Base-by-base conservation (phyloP, 2,113 vertebrate genomes). In the Odobenus rosmarus region DNA sequence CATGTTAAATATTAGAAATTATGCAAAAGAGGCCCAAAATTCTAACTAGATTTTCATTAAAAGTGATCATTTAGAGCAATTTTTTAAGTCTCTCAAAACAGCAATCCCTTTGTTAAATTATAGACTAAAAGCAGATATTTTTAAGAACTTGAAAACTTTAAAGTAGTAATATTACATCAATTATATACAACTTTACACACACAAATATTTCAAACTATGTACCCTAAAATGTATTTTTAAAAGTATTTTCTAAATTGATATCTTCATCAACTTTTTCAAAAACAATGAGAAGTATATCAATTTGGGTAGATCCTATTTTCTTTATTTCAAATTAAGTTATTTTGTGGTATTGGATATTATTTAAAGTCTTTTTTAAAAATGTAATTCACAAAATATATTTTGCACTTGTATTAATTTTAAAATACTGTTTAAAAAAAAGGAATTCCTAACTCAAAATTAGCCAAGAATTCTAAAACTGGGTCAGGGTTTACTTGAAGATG, bases 371-470 rank as follows among this genome's bases (percentile, higher is more conserved):
- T 74, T 80, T 72, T n/a, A 4, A 74, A 79, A 28, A 64, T 71
- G 19, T 21, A 82, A 55, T 19, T 53, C 18, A 55, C 7, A 46
- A 11, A 74, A 39, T 39, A 31, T 83, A 84, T 79, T 76, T 64
- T 90, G 28, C 36, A 57, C 36, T 55, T 77, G 11, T 28, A 9
- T 49, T 69, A 33, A 85, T 85, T 79, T 85, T 26, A 79, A 93
- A 80, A 77, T n/a, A 84, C 26, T 49, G 3, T 4, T 83, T 59
- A 36, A 67, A 90, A 59, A 59, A 59, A 74, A 71, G n/a, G 24
- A 86, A 79, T 71, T 90, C 39, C 51, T 49, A 95, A 92, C 49
- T 80, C 39, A 61, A 80, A 86, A 95, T 61, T 85, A 92, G 51
- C 61, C 59, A 90, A 77, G 36, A 62, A 74, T 85, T 90, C 69